Base-by-base conservation (phyloP, 2,888 invertebrate genomes). In the Orthosia gothica region DNA sequence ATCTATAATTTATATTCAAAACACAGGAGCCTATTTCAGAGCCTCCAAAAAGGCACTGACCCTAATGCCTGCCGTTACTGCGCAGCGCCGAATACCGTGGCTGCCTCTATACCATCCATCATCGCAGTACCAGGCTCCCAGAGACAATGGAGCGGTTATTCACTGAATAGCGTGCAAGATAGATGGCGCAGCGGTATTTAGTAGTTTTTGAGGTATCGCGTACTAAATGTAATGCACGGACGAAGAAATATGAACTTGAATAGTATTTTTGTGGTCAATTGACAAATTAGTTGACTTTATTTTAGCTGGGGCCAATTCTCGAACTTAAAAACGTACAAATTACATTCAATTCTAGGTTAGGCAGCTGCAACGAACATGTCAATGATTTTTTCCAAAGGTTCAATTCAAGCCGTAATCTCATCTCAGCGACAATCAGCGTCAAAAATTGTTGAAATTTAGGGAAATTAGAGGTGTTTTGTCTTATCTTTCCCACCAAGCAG, bases 161-260 rank as follows among this genome's bases (percentile, higher is more conserved):
- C 61, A 74, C 52, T 26, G 62, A 63, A 79, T 64, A 68, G 52
- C 49, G 45, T 54, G 20, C 16, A 64, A 67, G 76, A 79, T 79
- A 40, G 45, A 79, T 79, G 81, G 58, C 20, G 7, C 12, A 23
- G 13, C 26, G n/a, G 32, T 54, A 67, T 63, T 66, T 55, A 59
- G 67, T 67, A 81, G 81, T 81, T 74, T 74, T 74, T 81, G 75
- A 81, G 74, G 49, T 59, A 67, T 81, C 9, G 23, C 49, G 7
- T 18, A 45, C 20, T 79, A 61, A 70, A 79, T 58, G 20, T 49
- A 20, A 16, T 55, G 4, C 7, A 76, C n/a, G 11, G 40, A 26
- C 2, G 52, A n/a, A 65, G 23, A 55, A 26, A 54, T 74, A 74
- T 65, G 20, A 20, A 12, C 50, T 26, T 18, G 26, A 20, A 2